Base-by-base conservation (phyloP, 2,113 vertebrate species). In the Osmerus mordax region DNA sequence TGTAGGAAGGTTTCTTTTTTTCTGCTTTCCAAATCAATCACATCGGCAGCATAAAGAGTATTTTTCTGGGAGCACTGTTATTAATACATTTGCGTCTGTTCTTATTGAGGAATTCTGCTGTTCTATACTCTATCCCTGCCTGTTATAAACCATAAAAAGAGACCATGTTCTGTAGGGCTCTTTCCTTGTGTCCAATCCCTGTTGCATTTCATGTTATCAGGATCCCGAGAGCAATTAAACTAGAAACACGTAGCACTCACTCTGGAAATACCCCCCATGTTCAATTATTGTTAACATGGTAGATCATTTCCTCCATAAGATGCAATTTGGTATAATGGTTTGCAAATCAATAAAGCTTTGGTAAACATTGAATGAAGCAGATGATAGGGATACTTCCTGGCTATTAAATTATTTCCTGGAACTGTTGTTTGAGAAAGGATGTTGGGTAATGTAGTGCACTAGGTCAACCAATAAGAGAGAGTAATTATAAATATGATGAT, bases 261-360 rank as follows among this genome's bases (percentile, higher is more conserved):
- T 72, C 79, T 72, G 80, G 77, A 78, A 71, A 73, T 28, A 74
- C 75, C 59, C 68, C 54, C 64, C 58, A 71, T 81, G 79, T 87
- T 87, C 77, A 86, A 87, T 90, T 86, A 82, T 72, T 88, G 86
- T 88, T 80, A 82, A 88, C 87, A 90, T 51, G 75, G 68, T 73
- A 74, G 78, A 82, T 89, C 19, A 74, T 85, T 81, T 80, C 69
- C 29, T 56, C 74, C 83, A 84, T 75, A 70, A 75, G 64, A 23
- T 61, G n/a, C 71, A 72, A 74, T 82, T 74, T 76, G 76, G 72
- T 62, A 62, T 56, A 32, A 60, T 55, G 69, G 60, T 36, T 70
- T 66, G 79, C 61, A 23, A 80, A 73, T 82, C 80, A 82, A 69
- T 69, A 65, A 23, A 64, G 66, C 12, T 32, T 16, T 64, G 63